phyloP scores from a whole-genome alignment of 2,888 invertebrate genomes.

The Drosophila mimetica region DNA sequence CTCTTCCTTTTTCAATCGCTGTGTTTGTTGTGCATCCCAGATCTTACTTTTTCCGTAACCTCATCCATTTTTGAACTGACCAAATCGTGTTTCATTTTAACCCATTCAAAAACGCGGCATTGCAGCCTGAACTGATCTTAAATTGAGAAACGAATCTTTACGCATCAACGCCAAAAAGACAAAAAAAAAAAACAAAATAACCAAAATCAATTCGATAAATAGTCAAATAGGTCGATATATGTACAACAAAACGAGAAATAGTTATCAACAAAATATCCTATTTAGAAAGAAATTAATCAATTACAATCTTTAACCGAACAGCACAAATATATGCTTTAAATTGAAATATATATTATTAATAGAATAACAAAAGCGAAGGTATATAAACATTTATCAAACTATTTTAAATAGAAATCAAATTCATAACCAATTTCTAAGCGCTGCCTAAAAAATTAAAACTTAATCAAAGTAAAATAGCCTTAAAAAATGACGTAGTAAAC shows the following conservation, averaged over 20 bases:
- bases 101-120: conserved; percentile 66
- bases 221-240: conserved; percentile 5
- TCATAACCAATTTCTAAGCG: conserved; percentile 20
- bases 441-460: conserved; percentile 29
- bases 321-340: conserved; percentile 33
- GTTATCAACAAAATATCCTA: conserved; percentile 11
- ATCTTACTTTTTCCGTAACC: conserved; percentile 11
- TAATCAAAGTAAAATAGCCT: conserved; percentile 44
- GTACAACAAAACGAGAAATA: conserved; percentile 3
- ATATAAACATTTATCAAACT: conserved; percentile 15
- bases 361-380: conserved; percentile 5
- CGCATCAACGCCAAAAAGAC: conserved; percentile 27
- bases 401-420: conserved; percentile 8
- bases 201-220: conserved; percentile 15
- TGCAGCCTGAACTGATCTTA: conserved; percentile 71
- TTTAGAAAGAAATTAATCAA: conserved; percentile 11
- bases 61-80: conserved; percentile 38
- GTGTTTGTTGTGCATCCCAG: conserved; percentile 39
- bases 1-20: conserved; percentile 13
- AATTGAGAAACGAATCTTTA: conserved; percentile 36
- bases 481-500: conserved; percentile 29
- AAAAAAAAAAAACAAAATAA: conserved; percentile 10
- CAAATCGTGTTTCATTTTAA: conserved; percentile 46
- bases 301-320: conserved; percentile 17
- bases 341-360: conserved; percentile 4